Evolutionary conservation across 2,888 invertebrate species (phyloP), one percentile per base, ranked within the genome.

Genomic region (Cyclophora punctaria): DNA sequence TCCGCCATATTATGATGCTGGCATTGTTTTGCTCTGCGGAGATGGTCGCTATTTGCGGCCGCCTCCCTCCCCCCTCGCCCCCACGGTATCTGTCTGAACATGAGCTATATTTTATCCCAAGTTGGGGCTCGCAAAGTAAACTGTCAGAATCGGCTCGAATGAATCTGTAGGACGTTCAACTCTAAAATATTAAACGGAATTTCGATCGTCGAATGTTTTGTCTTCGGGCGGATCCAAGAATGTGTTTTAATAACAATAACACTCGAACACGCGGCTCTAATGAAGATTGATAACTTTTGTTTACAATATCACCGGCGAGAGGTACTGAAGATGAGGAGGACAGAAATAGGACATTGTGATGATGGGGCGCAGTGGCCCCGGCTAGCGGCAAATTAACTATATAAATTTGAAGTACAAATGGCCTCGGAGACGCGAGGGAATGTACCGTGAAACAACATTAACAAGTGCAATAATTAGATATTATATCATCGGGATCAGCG

Each of bases 21-120:
- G 83, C 73, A 86, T 87, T 86, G 86, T 86, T 87, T 86, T 85
- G 85, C 76, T 85, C 82, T 71, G 66, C 71, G 71, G 77, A 75
- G 82, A 80, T 80, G 81, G 75, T 73, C 74, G 85, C 86, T 86
- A 87, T 87, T 87, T 87, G 83, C 78, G 86, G 83, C 79, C 77
- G 75, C 73, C 75, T 73, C 67, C 72, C 64, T 69, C 63, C 66
- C 57, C 62, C 65, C 60, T 5, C 37, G 4, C 37, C 76, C 67
- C 77, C 75, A 76, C 81, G 77, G 80, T 80, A 78, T 75, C 77
- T 79, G 83, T 81, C 84, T 83, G 83, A 78, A 79, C 81, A 79
- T 74, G 81, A 78, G 84, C 85, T 83, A 87, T 86, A 86, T 85
- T 83, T 87, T 84, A 87, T 84, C 82, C 82, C 79, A 75, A 82